Percentiles rank a stretch among this genome's conserved stretches.
Conservation (phyloP, 2,797 vertebrate species). For the Vespertilio murinus region DNA sequence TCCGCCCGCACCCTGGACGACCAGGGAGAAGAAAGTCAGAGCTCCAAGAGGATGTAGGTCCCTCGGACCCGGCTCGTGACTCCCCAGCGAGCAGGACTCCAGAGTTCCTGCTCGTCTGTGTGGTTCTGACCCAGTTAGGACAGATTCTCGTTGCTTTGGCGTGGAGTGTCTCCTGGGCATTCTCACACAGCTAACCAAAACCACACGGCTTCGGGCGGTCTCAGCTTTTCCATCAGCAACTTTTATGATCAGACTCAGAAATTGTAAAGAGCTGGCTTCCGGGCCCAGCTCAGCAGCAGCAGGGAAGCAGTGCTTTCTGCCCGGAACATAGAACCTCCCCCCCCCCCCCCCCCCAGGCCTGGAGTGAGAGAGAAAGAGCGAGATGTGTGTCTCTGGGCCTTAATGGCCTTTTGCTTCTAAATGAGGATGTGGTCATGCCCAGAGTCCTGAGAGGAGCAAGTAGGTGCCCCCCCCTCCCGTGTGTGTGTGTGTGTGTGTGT, state of each 20-base stretch:
- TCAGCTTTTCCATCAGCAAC: slow-evolving; percentile 71
- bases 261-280: slow-evolving; percentile 72
- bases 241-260: slow-evolving; percentile 77
- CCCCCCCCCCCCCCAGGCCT: neutral
- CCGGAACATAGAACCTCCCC: neutral
- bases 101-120: slow-evolving; percentile 68
- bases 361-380: neutral
- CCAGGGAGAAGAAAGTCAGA: neutral
- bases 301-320: slow-evolving; percentile 60
- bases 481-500: too few species aligned
- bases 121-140: slow-evolving; percentile 80
- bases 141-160: slow-evolving; percentile 67
- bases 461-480: too few species aligned
- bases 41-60: neutral
- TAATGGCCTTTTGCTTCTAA: slow-evolving; percentile 17
- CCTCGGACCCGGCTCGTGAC: neutral
- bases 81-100: neutral
- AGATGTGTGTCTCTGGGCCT: neutral
- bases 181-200: slow-evolving; percentile 63
- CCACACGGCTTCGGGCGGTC: slow-evolving; percentile 55
- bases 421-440: neutral
- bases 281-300: slow-evolving; percentile 73
- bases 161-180: slow-evolving; percentile 54
- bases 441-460: neutral
- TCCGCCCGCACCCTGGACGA: neutral